Base-by-base conservation (phyloP, 2,113 vertebrate genomes). In the Nannospalax galili region DNA sequence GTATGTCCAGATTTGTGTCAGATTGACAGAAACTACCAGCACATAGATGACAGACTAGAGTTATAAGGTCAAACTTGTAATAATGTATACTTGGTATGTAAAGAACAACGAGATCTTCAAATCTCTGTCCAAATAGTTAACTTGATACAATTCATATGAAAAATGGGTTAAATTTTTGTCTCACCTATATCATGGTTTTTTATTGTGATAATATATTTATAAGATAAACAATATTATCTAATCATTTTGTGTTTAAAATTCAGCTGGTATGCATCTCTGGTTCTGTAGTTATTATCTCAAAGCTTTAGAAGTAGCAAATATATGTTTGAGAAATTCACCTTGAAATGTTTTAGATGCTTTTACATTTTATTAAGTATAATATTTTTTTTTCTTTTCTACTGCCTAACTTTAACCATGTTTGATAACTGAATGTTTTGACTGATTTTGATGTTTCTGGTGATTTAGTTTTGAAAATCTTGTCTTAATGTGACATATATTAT, bases 391-490 rank as follows among this genome's bases (percentile, higher is more conserved):
- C 82, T 78, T 35, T 65, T 78, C 93, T 40, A 79, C 19, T 92
- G 58, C 32, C 9, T 48, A 93, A 22, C 28, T 77, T 42, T 19
- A 84, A 28, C 37, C 8, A 42, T 81, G 37, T 56, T 74, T 67
- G 62, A 16, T 78, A 84, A 85, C 37, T 89, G 37, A 86, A 90
- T 30, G 5, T 88, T 81, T 96, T 92, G 20, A 40, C 40, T 88
- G 72, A 84, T 72, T 81, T 87, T 93, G 28, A 45, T 70, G 14
- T 70, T 90, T 89, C n/a, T 73, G 0, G 32, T 58, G 78, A 28
- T 32, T 93, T 97, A 22, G 4, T 95, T 96, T 82, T 95, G 8
- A 90, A 92, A 92, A 79, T n/a, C 2, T 7, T 62, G 8, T 81
- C 75, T 79, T 85, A 69, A 77, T 92, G 19, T 93, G 62, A 72